phyloP scores from a whole-genome alignment of 2,113 vertebrate species.

The Engraulis encrasicolus region DNA sequence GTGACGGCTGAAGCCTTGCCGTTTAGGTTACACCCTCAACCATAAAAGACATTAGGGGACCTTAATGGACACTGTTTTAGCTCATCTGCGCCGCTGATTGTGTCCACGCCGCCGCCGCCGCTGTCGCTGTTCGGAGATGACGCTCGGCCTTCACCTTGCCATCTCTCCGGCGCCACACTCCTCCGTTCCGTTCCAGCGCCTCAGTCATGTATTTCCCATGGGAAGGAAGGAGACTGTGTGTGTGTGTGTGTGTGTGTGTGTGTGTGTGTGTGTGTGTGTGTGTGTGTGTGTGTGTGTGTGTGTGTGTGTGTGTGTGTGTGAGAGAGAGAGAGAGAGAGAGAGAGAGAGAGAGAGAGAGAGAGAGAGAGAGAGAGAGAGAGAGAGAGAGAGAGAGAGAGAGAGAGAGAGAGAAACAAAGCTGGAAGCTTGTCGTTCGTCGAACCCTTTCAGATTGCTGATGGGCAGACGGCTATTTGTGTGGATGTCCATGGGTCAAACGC shows the following conservation, averaged over 20 bases:
- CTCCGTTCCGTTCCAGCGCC: not conserved
- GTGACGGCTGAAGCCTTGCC: not conserved
- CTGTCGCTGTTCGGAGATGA: slow-evolving; percentile 16
- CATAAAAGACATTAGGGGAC: slow-evolving; percentile 43
- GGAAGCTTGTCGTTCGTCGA: not conserved
- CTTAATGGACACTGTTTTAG: slow-evolving; percentile 28
- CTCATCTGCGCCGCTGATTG: slow-evolving; percentile 24
- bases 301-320: too few relatives aligned
- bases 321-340: slow-evolving; percentile 35
- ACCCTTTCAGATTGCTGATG: not conserved
- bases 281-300: too few relatives aligned
- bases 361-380: slow-evolving; percentile 35
- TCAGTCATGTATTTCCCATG: slow-evolving; percentile 1
- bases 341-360: not conserved
- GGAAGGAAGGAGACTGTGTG: too few relatives aligned
- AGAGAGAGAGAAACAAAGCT: too few relatives aligned
- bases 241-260: too few relatives aligned
- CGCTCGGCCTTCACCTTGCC: slow-evolving; percentile 16
- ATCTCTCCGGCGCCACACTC: too few relatives aligned
- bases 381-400: not conserved
- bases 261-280: too few relatives aligned
- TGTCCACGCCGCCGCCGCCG: slow-evolving; percentile 20
- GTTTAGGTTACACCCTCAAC: slow-evolving; percentile 24
- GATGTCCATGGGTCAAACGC: not conserved
- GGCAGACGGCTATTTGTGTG: not conserved